Conservation (phyloP, 2,888 invertebrate species). For the Isoperla grammatica region DNA sequence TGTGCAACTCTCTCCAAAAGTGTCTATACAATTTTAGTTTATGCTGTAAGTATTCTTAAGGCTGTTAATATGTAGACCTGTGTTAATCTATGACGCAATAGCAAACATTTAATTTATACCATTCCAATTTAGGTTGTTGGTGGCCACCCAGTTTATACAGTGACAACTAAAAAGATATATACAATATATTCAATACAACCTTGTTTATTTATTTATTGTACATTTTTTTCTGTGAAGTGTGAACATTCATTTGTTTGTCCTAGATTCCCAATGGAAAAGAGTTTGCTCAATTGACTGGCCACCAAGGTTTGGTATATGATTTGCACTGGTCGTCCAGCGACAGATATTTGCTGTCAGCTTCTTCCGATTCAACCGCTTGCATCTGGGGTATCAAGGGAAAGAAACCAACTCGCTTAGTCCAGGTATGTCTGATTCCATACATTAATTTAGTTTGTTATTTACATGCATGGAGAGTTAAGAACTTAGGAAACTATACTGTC, state of each 20-base stretch:
- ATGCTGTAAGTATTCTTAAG: conserved; percentile 43
- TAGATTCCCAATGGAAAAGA: conserved; percentile 47
- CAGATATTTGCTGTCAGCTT: conserved; percentile 53
- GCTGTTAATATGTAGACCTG: background rate
- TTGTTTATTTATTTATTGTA: no score
- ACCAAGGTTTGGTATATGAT: conserved; percentile 60
- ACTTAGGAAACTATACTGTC: no score
- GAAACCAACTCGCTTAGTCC: background rate
- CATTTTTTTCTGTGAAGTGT: no score
- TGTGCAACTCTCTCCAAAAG: conserved; percentile 49
- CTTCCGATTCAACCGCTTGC: conserved; percentile 60
- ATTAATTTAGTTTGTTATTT: background rate
- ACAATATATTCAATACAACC: no score
- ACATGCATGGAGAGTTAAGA: no score
- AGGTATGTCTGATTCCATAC: background rate
- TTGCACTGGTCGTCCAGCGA: conserved; percentile 56
- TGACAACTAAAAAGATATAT: no score
- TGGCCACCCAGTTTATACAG: no score
- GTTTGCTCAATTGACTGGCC: conserved; percentile 47
- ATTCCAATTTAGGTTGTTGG: no score
- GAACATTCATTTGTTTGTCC: conserved; percentile 29
- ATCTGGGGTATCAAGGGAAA: conserved; percentile 49
- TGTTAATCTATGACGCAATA: no score
- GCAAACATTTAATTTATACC: no score
- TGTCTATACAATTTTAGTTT: conserved; percentile 47